These are phyloP conservation scores for Heliconius hewitsoni DNA, from an alignment of 1,140 invertebrate species.

Conservation along the genomic window DNA sequence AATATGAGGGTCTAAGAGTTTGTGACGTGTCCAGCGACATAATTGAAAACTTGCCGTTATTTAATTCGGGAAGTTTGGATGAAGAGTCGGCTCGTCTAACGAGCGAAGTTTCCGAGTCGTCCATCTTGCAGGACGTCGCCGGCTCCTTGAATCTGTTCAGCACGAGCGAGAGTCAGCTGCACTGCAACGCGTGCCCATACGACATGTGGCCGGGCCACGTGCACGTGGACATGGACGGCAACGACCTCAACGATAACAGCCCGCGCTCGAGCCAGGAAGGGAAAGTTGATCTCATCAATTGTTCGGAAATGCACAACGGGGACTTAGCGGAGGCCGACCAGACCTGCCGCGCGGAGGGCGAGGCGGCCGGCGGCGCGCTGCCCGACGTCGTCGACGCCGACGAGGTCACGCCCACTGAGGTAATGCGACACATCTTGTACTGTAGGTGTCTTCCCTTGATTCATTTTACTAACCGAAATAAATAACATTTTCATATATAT, in stretches of 20 bases:
- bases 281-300: constrained; percentile 77
- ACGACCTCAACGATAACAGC: constrained; percentile 56
- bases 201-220: constrained; percentile 72
- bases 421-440: constrained; percentile 75
- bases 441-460: constrained; percentile 75
- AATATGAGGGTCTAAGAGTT: constrained; percentile 71
- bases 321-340: constrained; percentile 80
- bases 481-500: constrained; percentile 24
- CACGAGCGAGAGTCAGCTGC: constrained; percentile 66
- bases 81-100: constrained; percentile 53
- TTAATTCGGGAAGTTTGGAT: constrained; percentile 49
- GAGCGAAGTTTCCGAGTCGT: constrained; percentile 61
- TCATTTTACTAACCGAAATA: constrained; percentile 65
- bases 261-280: constrained; percentile 68
- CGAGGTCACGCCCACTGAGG: constrained; percentile 79
- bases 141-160: constrained; percentile 72
- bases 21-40: constrained; percentile 74
- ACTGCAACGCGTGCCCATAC: constrained; percentile 68
- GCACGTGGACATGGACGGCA: constrained; percentile 64
- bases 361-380: constrained; percentile 47
- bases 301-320: constrained; percentile 77
- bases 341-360: constrained; percentile 64
- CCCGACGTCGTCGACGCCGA: constrained; percentile 80
- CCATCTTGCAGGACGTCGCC: constrained; percentile 71
- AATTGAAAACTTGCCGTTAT: constrained; percentile 66